A percentile compares a stretch with the other conserved stretches of the same genome.
phyloP scores from a whole-genome alignment of 2,113 vertebrate species.

The Cariama cristata region DNA sequence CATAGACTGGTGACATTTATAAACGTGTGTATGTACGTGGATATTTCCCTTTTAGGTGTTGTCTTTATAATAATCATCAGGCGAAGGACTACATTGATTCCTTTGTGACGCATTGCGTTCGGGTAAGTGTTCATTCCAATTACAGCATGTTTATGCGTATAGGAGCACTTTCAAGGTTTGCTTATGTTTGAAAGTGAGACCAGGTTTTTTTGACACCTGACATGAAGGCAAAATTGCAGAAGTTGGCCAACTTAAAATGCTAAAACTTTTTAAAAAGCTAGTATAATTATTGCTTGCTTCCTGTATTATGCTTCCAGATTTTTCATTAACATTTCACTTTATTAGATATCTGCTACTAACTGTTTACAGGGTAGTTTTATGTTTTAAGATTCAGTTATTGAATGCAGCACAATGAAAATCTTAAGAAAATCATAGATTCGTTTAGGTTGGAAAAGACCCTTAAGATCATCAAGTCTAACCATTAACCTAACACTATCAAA shows the following conservation, averaged over 20 bases:
- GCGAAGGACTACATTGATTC: slow-evolving; percentile 99
- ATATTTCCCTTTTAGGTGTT: slow-evolving; percentile 83
- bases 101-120: slow-evolving; percentile 95
- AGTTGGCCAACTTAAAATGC: neutral
- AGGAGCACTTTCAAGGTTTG: neutral
- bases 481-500: neutral
- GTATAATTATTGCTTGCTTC: neutral
- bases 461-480: neutral
- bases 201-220: neutral
- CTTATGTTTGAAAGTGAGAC: neutral
- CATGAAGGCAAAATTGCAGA: neutral
- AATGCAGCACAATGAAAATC: neutral
- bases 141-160: neutral
- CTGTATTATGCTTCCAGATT: neutral
- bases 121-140: slow-evolving; percentile 78
- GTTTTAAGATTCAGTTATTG: neutral
- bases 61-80: slow-evolving; percentile 97
- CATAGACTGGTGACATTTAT: neutral
- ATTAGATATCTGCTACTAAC: neutral
- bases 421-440: neutral
- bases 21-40: neutral
- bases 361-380: neutral
- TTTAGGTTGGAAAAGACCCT: neutral
- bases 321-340: neutral
- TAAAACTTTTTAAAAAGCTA: neutral